Base-by-base conservation (phyloP, 2,888 invertebrate species). In the Listrodromus nycthemerus region DNA sequence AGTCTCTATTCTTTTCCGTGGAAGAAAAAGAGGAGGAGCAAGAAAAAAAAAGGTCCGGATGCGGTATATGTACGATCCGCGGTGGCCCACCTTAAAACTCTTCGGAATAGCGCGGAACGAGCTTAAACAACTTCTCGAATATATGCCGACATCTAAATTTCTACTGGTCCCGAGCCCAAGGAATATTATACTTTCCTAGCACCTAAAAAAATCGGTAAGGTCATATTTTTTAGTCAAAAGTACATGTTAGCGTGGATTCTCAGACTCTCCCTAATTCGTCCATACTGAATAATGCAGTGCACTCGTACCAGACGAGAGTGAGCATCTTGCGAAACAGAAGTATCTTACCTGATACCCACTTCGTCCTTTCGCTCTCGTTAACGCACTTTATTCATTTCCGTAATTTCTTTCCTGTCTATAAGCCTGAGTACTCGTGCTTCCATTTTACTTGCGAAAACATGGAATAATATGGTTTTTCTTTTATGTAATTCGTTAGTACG, bases 281-380 rank as follows among this genome's bases (percentile, higher is more conserved):
- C n/a, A 63, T 41, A 41, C 61, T 87, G 89, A 90, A 90, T 87
- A 89, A 90, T 88, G 88, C 87, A 89, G 76, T 48, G 41, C 88
- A 85, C 88, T 89, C 81, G 85, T 86, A 86, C 87, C 88, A 84
- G 81, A 85, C 86, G 85, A 89, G 87, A 89, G 89, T 90, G 87
- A 88, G 82, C 88, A 88, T 90, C 89, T 88, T 86, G 84, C 82
- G 83, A 75, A 87, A 86, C 85, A 82, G 83, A 69, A 70, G 58
- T 58, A 37, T 67, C 30, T 33, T 45, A 7, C 21, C 41, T 48
- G 61, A 33, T 48, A 21, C 27, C 70, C 73, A 65, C 70, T 13
- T 16, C 50, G 80, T 58, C 65, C 80, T 73, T 52, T 71, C 73
- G 66, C 83, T 55, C 83, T 75, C 30, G 45, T 76, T 76, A 37